Evolutionary conservation across 2,888 invertebrate genomes (phyloP).

Genomic region (Aphrophora alni): DNA sequence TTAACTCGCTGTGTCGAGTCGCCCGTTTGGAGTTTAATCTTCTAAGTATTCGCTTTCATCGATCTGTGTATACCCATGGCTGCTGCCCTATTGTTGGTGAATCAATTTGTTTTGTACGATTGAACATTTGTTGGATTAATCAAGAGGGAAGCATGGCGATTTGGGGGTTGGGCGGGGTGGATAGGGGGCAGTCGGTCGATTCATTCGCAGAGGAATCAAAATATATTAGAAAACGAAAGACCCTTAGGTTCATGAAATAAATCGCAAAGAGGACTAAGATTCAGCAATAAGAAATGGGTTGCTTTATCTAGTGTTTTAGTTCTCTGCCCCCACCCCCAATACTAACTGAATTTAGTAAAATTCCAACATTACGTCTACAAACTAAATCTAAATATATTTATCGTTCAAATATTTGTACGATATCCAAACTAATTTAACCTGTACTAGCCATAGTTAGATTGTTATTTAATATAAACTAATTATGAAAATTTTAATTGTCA

Average conservation of each 20-base stretch:
- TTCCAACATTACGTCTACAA: neutral
- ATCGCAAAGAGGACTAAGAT: neutral
- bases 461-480: too few relatives aligned
- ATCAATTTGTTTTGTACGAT: conserved; percentile 5
- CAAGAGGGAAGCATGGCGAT: neutral
- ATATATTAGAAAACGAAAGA: conserved; percentile 9
- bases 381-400: neutral
- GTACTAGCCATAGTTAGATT: too few relatives aligned
- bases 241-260: neutral
- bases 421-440: too few relatives aligned
- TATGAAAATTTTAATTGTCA: too few relatives aligned
- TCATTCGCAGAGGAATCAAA: neutral
- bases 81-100: neutral
- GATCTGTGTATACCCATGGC: neutral
- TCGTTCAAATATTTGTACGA: too few relatives aligned
- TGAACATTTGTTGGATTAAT: conserved; percentile 2
- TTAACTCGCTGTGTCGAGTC: neutral
- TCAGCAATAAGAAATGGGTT: neutral
- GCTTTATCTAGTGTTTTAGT: neutral
- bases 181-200: neutral
- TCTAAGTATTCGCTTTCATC: neutral
- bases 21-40: neutral
- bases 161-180: neutral
- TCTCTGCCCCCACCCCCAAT: neutral
- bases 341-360: neutral